These are phyloP conservation scores for Zele albiditarsus DNA, from an alignment of 2,888 invertebrate species.

Conservation along the genomic window DNA sequence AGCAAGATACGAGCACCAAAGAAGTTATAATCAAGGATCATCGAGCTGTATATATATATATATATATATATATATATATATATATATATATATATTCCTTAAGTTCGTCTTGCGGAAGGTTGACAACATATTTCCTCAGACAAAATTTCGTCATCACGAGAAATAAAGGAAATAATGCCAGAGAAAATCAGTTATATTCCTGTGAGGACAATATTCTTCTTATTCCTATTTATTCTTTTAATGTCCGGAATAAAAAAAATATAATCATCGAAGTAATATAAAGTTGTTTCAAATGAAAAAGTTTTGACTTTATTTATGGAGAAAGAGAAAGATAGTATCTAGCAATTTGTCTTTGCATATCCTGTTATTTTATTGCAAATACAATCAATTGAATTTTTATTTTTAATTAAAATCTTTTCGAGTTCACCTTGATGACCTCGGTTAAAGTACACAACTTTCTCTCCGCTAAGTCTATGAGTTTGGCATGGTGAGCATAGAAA, in stretches of 20 bases:
- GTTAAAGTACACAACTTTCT: constrained; percentile 5
- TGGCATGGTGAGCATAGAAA: neutral
- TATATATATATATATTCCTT: neutral
- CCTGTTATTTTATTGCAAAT: constrained; percentile 19
- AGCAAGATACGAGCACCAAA: constrained; percentile 34
- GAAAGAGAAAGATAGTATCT: constrained; percentile 12
- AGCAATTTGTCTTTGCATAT: constrained; percentile 23
- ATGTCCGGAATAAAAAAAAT: neutral
- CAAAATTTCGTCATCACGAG: neutral
- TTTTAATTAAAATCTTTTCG: constrained; percentile 49
- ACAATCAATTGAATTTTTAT: constrained; percentile 43
- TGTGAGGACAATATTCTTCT: neutral
- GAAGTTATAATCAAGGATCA: constrained; percentile 33
- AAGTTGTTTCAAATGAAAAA: constrained; percentile 6
- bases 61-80: neutral
- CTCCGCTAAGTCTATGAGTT: neutral
- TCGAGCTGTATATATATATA: constrained; percentile 33
- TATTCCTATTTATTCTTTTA: neutral
- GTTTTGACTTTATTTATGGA: neutral
- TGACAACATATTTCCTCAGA: neutral
- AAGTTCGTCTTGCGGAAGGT: neutral
- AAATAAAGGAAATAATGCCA: neutral
- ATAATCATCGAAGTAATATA: neutral
- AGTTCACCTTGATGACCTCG: constrained; percentile 26
- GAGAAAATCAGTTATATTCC: neutral